Base-by-base conservation (phyloP, 2,797 vertebrate genomes). In the Mormyrus hasselquistii region DNA sequence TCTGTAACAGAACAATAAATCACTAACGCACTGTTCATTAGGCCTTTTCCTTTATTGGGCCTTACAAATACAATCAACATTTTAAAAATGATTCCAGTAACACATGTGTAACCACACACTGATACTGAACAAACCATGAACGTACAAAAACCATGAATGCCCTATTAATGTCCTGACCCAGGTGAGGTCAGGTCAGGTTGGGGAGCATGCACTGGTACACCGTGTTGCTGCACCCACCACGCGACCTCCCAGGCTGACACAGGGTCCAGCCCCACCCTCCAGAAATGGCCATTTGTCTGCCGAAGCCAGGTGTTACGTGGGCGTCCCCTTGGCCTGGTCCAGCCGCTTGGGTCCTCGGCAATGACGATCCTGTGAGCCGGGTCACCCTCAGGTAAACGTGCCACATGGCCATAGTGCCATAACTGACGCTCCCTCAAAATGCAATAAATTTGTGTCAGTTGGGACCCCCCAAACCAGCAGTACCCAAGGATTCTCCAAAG, bases 21-120 rank as follows among this genome's bases (percentile, higher is more conserved):
- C 38, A 47, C 34, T 84, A 84, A 10, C 1, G 3, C 5, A 38
- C 69, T 76, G 34, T 19, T 76, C 34, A 41, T 76, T 41, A 38
- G 34, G 69, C 69, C 34, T 16, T n/a, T 47, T 47, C 19, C 19
- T 82, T 82, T 82, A 82, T 82, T 82, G 19, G n/a, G 5, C 47
- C 83, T 34, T 85, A 85, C 50, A 85, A 85, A 85, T 85, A 85
- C 83, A 85, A 85, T 85, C 22, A 85, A 53, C 22, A 47, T 44
- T 82, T 50, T 50, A 4, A 53, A 53, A 85, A 53, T 85, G 44
- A 85, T 85, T 85, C n/a, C 83, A 85, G 50, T 50, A 82, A 82
- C 76, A 76, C 69, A 16, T 5, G 69, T 82, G 41, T 44, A 82
- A 47, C 19, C 76, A 85, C 76, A 82, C 83, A 34, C 83, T 52